A percentile compares a stretch with the other conserved stretches of the same genome.
phyloP scores from a whole-genome alignment of 2,797 vertebrate genomes.

The Sarcoramphus papa region DNA sequence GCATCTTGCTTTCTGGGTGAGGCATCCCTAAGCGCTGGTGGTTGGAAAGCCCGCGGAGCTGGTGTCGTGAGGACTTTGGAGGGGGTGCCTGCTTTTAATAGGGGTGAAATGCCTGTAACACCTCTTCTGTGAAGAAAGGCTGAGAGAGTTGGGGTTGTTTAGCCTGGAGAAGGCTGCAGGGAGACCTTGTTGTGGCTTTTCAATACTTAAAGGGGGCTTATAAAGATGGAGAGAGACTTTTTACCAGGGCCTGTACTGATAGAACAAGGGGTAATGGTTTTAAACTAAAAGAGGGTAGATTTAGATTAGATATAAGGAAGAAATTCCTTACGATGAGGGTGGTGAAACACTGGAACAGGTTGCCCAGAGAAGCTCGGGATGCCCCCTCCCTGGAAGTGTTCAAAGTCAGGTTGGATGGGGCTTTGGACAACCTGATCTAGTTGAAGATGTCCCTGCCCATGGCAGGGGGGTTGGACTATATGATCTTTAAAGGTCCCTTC shows the following conservation, averaged over 20 bases:
- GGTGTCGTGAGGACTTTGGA: background rate
- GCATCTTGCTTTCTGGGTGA: background rate
- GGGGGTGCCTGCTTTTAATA: rapidly evolving
- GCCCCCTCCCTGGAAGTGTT: background rate
- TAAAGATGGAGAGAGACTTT: background rate
- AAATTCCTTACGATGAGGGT: background rate
- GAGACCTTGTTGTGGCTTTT: background rate
- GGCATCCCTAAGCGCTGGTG: no score
- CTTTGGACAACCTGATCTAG: background rate
- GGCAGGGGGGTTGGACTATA: background rate
- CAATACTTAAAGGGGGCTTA: no score
- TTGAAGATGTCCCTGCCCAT: background rate
- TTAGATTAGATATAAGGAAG: background rate
- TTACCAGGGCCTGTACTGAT: background rate
- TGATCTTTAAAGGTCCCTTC: background rate
- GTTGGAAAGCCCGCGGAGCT: background rate
- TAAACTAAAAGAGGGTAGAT: background rate
- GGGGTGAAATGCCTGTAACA: background rate
- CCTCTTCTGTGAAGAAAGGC: rapidly evolving
- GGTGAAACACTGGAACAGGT: rapidly evolving
- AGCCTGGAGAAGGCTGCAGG: background rate
- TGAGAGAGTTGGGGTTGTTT: background rate
- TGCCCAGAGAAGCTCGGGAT: background rate
- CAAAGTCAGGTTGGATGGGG: rapidly evolving
- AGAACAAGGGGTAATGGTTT: background rate